Conservation (phyloP, 2,888 invertebrate species). For the Clivina fossor region DNA sequence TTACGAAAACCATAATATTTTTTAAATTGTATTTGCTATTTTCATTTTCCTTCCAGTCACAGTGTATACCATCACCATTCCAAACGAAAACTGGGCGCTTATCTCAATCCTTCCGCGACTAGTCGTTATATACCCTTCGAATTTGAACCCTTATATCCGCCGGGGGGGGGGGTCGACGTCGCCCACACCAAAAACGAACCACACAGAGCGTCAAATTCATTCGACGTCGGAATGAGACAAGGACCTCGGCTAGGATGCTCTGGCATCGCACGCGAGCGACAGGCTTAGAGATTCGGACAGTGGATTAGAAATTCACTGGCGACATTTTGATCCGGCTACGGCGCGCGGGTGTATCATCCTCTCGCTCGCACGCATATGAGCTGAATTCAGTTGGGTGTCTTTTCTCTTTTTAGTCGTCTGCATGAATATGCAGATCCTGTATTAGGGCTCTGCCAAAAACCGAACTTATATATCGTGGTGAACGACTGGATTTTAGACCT, state of each 20-base stretch:
- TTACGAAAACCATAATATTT: too few species aligned
- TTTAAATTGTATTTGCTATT: too few species aligned
- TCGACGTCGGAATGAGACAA: conserved; percentile 2
- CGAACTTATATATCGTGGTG: conserved; percentile 48
- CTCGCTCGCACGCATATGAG: conserved; percentile 9
- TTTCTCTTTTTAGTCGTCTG: conserved; percentile 45
- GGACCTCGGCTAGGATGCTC: not conserved
- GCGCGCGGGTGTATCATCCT: conserved; percentile 9
- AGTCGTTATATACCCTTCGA: too few species aligned
- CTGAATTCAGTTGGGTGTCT: conserved; percentile 30
- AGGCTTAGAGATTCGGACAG: conserved; percentile 47
- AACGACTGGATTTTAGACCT: conserved; percentile 19
- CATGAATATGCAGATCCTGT: conserved; percentile 54
- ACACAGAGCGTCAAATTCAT: conserved; percentile 14
- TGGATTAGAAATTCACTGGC: conserved; percentile 51
- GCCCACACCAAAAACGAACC: not conserved
- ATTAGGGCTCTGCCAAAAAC: conserved; percentile 52
- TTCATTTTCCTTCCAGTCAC: too few species aligned
- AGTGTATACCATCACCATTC: too few species aligned
- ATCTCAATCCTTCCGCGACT: too few species aligned
- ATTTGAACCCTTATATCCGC: too few species aligned
- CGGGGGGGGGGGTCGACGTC: too few species aligned
- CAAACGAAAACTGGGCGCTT: too few species aligned
- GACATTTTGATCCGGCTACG: conserved; percentile 49
- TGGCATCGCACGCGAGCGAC: not conserved